phyloP scores from a whole-genome alignment of 2,113 vertebrate genomes.

The Microtus pennsylvanicus region DNA sequence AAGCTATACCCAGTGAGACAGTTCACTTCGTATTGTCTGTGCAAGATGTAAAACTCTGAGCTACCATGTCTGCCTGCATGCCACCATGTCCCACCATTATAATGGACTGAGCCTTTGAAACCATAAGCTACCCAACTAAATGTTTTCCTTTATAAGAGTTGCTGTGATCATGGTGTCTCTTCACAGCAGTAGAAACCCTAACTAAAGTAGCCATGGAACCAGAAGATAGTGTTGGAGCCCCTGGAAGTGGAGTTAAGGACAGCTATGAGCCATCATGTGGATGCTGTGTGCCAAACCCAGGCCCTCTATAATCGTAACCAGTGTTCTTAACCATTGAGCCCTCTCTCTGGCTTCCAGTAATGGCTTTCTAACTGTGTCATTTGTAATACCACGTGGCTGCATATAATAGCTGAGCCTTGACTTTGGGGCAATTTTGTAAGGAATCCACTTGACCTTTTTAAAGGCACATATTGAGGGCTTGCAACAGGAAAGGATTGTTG shows the following conservation, averaged over 20 bases:
- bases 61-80: not conserved
- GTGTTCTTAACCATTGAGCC: not conserved
- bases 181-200: not conserved
- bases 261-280: not conserved
- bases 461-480: not conserved
- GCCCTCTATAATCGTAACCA: not conserved
- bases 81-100: not conserved
- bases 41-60: not conserved
- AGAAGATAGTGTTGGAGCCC: not conserved
- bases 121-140: not conserved
- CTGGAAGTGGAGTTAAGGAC: not conserved
- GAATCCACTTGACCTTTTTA: not conserved
- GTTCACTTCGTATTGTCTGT: not conserved
- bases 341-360: not conserved
- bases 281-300: not conserved
- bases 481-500: not conserved
- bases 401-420: not conserved
- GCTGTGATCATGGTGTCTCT: not conserved
- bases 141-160: not conserved
- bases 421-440: not conserved
- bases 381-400: not conserved
- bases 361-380: not conserved
- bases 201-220: not conserved
- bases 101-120: not conserved
- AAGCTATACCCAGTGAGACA: not conserved